Evolutionary conservation across 2,113 vertebrate species (phyloP).

Genomic region (Callionymus lyra): DNA sequence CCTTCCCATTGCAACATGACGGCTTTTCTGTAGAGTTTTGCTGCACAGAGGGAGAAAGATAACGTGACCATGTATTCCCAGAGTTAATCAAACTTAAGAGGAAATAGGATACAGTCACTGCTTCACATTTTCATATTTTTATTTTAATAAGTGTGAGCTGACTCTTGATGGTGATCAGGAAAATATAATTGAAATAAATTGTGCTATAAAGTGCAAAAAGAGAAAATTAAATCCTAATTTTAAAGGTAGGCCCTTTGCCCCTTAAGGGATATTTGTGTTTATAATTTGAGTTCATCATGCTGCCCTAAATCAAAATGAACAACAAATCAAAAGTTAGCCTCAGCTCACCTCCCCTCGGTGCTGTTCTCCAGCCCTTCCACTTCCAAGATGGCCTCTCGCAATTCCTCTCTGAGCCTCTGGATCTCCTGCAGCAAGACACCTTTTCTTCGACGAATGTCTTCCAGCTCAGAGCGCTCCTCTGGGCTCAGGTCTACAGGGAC

Average conservation of each 20-base stretch:
- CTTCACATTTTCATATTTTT: too few relatives aligned
- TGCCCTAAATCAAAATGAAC: background rate
- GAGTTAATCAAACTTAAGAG: too few relatives aligned
- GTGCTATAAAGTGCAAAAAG: too few relatives aligned
- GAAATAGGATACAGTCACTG: too few relatives aligned
- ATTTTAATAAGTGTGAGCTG: too few relatives aligned
- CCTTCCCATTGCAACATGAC: conserved; percentile 85
- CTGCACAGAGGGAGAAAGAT: conserved; percentile 44
- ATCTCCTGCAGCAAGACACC: conserved; percentile 84
- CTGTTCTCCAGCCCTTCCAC: conserved; percentile 84
- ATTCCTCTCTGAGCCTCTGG: conserved; percentile 80
- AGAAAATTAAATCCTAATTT: too few relatives aligned
- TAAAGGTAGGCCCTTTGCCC: too few relatives aligned
- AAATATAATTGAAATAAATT: too few relatives aligned
- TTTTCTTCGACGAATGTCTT: conserved; percentile 85
- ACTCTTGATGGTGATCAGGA: too few relatives aligned
- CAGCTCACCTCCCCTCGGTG: conserved; percentile 80
- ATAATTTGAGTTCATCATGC: too few relatives aligned
- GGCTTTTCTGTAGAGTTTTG: conserved; percentile 84
- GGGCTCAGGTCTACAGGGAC: conserved; percentile 85
- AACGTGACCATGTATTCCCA: background rate
- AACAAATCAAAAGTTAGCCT: background rate
- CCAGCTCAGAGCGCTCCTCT: conserved; percentile 84
- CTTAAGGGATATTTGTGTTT: too few relatives aligned
- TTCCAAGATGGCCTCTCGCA: conserved; percentile 83